Percentiles rank a stretch among this genome's conserved stretches.
phyloP scores from a whole-genome alignment of 1,140 invertebrate species.

The Drosophila obscura region DNA sequence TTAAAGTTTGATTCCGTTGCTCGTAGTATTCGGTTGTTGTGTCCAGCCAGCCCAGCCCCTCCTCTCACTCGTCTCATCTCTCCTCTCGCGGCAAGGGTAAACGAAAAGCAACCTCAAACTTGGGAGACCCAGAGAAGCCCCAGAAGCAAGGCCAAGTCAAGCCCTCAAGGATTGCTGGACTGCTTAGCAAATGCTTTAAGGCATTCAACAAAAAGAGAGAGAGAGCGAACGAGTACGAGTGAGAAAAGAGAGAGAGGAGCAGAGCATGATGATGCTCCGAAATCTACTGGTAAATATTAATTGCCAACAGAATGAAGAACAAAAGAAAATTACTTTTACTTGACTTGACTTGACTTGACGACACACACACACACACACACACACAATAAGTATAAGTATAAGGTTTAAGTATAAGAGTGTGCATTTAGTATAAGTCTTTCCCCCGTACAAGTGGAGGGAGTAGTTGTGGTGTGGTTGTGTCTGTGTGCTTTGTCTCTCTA shows the following conservation, averaged over 20 bases:
- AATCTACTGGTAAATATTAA: slow-evolving; percentile 76
- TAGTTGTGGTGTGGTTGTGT: slow-evolving; percentile 6
- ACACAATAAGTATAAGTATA: slow-evolving; percentile 4
- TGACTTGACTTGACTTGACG: neutral
- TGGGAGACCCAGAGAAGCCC: no score
- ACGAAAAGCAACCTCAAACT: no score
- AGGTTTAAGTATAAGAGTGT: slow-evolving; percentile 1
- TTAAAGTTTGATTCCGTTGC: no score
- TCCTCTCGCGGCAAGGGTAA: no score
- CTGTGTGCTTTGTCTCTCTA: slow-evolving; percentile 1
- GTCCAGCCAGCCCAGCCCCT: no score
- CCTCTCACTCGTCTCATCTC: no score
- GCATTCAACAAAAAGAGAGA: neutral
- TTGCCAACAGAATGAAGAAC: slow-evolving; percentile 33
- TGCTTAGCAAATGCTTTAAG: no score
- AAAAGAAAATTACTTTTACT: slow-evolving; percentile 24
- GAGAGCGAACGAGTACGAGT: neutral
- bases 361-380: no score
- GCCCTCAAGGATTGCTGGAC: no score
- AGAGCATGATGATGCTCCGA: slow-evolving; percentile 57
- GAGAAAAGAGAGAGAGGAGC: slow-evolving; percentile 1
- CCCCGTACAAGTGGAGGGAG: neutral
- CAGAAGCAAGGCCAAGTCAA: no score
- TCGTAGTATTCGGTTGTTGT: no score
- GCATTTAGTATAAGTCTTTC: slow-evolving; percentile 12